Conservation (phyloP, 2,888 invertebrate genomes). For the Cactoblastis cactorum region DNA sequence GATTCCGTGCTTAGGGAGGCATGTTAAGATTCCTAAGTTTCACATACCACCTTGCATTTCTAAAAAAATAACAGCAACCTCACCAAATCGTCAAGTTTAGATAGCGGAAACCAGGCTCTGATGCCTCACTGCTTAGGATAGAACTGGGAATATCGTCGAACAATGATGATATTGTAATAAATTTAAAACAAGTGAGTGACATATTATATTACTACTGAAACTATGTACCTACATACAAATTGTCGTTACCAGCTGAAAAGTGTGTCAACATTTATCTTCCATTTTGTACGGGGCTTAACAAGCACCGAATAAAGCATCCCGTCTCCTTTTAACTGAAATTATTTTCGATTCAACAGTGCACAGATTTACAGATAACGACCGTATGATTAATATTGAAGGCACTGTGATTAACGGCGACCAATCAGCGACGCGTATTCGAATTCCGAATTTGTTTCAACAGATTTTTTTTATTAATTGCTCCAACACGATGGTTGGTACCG, state of each 20-base stretch:
- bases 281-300: not conserved
- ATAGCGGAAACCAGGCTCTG: no score
- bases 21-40: no score
- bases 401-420: slow-evolving; percentile 61
- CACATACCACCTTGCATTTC: no score
- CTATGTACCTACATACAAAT: no score
- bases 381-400: slow-evolving; percentile 59
- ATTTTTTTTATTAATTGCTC: slow-evolving; percentile 28
- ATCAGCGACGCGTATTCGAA: slow-evolving; percentile 48
- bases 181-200: no score
- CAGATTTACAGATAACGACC: slow-evolving; percentile 56
- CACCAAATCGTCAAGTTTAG: no score
- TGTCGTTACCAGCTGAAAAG: not conserved
- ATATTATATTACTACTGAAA: no score
- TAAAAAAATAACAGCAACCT: no score
- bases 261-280: not conserved
- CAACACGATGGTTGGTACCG: not conserved
- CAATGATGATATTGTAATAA: no score
- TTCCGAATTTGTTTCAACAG: slow-evolving; percentile 40
- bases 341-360: slow-evolving; percentile 46
- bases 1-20: no score
- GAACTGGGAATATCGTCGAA: no score
- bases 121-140: no score
- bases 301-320: not conserved
- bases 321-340: slow-evolving; percentile 32